Conservation (phyloP, 2,888 invertebrate species). For the Allacma fusca region DNA sequence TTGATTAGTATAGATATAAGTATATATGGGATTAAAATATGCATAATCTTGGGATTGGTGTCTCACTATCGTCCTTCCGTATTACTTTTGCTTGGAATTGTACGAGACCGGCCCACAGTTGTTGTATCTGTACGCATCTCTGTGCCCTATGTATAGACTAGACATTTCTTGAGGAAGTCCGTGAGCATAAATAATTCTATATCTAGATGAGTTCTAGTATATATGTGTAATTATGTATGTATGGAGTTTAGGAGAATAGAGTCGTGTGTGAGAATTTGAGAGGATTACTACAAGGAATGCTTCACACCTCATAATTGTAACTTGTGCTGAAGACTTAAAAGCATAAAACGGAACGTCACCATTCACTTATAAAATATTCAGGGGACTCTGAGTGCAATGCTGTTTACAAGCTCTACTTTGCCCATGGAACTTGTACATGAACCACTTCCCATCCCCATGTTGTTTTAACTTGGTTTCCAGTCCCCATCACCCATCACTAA, state of each 20-base stretch:
- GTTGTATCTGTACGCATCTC: too few relatives aligned
- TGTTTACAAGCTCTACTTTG: background rate
- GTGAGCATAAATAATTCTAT: background rate
- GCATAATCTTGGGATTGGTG: too few relatives aligned
- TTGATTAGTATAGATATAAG: too few relatives aligned
- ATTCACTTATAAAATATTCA: slow-evolving; percentile 28
- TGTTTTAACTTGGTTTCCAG: background rate
- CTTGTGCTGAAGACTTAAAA: background rate
- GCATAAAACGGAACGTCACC: slow-evolving; percentile 23
- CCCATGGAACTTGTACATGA: background rate
- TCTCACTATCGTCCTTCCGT: too few relatives aligned
- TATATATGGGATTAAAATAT: too few relatives aligned
- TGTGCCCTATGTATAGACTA: too few relatives aligned
- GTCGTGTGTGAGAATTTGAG: slow-evolving; percentile 24
- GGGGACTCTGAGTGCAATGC: slow-evolving; percentile 3
- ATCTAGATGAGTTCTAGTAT: background rate
- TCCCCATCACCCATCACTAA: too few relatives aligned
- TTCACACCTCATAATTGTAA: slow-evolving; percentile 32
- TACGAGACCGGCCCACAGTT: too few relatives aligned
- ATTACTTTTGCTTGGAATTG: too few relatives aligned
- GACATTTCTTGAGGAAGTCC: background rate
- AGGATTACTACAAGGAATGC: slow-evolving; percentile 21
- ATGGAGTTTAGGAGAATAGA: background rate
- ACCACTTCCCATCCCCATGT: background rate
- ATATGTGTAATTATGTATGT: background rate